A percentile compares a stretch with the other conserved stretches of the same genome.
These are phyloP conservation scores for Spongilla lacustris DNA, from an alignment of 37 sponge, comb jelly and placozoan genomes.

Conservation along the genomic window DNA sequence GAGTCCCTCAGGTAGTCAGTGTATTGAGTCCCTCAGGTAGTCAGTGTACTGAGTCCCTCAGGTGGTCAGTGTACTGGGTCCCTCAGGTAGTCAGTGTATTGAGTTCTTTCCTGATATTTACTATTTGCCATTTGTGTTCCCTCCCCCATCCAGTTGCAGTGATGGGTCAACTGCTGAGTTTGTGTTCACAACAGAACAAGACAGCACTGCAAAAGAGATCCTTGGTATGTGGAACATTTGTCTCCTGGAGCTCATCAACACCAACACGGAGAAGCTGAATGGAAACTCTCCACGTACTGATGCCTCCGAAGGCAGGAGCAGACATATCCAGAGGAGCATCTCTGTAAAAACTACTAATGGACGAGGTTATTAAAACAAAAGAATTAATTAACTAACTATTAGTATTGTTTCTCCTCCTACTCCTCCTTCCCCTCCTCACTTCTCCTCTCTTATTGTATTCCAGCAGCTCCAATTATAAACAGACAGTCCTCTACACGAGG, in stretches of 20 bases:
- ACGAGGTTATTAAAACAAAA: neutral
- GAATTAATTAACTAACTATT: neutral
- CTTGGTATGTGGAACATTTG: conserved; percentile 43
- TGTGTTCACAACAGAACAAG: conserved; percentile 30
- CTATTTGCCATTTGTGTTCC: neutral
- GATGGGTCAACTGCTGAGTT: conserved; percentile 11
- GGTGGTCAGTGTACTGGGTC: too few species aligned
- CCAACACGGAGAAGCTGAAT: conserved; percentile 30
- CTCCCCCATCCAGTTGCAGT: neutral
- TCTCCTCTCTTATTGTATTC: neutral
- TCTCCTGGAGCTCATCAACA: conserved; percentile 35
- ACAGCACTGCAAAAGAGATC: conserved; percentile 18
- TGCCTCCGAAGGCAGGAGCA: neutral
- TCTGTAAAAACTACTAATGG: neutral
- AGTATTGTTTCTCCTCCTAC: too few species aligned
- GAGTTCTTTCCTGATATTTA: neutral
- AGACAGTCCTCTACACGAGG: neutral
- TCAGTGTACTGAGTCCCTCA: too few species aligned
- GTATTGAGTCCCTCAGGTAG: too few species aligned
- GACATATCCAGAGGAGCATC: neutral
- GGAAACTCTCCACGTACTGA: neutral
- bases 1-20: too few species aligned
- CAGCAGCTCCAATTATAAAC: neutral
- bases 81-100: neutral
- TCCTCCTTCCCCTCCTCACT: too few species aligned